phyloP scores from a whole-genome alignment of 2,797 vertebrate species.

The Micrastur ruficollis region DNA sequence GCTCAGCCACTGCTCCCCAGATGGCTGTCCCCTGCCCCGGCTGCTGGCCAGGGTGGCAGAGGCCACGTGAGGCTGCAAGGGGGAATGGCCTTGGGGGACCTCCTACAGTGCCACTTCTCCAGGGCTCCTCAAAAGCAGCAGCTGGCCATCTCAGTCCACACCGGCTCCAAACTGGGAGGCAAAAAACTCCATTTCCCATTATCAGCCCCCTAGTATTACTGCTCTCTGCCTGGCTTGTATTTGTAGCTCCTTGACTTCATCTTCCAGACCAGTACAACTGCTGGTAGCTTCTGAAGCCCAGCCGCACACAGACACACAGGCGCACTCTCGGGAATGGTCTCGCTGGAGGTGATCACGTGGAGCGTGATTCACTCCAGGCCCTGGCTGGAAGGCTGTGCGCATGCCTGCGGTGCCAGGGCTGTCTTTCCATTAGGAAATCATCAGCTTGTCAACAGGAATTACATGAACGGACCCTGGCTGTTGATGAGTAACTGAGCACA shows the following conservation, averaged over 20 bases:
- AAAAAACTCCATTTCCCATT: neutral
- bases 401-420: neutral
- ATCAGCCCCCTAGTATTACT: neutral
- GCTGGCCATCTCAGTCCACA: neutral
- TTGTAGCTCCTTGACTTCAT: neutral
- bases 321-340: rapidly evolving
- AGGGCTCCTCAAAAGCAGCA: neutral
- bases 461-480: neutral
- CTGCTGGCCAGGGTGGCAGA: neutral
- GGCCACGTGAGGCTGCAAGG: neutral
- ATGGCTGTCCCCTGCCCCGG: neutral
- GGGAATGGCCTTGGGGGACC: neutral
- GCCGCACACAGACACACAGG: neutral
- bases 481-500: neutral
- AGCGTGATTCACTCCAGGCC: neutral
- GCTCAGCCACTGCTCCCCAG: neutral
- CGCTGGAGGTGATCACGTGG: neutral
- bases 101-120: neutral
- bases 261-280: neutral
- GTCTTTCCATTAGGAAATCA: neutral
- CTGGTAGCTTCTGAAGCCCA: neutral
- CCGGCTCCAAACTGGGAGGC: rapidly evolving
- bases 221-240: neutral
- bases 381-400: neutral
- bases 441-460: neutral